Base-by-base conservation (phyloP, 2,888 invertebrate genomes). In the Dryobotodes eremita region DNA sequence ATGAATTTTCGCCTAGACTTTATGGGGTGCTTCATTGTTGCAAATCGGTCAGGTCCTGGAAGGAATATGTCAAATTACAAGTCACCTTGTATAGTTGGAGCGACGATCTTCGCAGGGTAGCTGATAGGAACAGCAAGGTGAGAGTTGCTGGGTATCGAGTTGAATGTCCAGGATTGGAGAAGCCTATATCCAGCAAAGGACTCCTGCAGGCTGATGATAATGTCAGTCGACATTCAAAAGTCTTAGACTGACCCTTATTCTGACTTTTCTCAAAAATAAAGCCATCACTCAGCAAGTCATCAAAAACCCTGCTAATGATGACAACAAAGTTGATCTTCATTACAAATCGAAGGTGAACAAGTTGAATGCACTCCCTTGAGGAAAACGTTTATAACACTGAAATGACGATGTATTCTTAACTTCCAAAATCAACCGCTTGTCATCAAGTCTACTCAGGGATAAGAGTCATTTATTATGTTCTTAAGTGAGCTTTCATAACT, bases 361-460 rank as follows among this genome's bases (percentile, higher is more conserved):
- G 84, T 76, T 86, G 84, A 86, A 86, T 74, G 84, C 69, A 72
- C 83, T 76, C 57, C 31, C 13, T 55, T 71, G 55, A 85, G 80
- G 86, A 85, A 86, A 86, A 86, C 61, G 46, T 66, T 70, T 46
- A 31, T 50, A 72, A 61, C 59, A 26, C 59, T 68, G 59, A n/a
- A 72, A 71, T 46, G 64, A 59, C 36, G 62, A 78, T 77, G 10
- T 57, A 83, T 75, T 73, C 71, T 69, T 61, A 64, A 86, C 65
- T 59, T 76, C 64, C 42, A 55, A 76, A 73, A 76, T 76, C 73
- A 79, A 42, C 61, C 17, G 42, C 13, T 74, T 79, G 48, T 76
- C 68, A 68, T 55, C 59, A 75, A 70, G 83, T 86, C 74, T 55
- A 13, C 31, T 75, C n/a, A n/a, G 8, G 62, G 48, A 73, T 57